phyloP scores from a whole-genome alignment of 2,797 vertebrate species.

The Zenarchopterus dispar region DNA sequence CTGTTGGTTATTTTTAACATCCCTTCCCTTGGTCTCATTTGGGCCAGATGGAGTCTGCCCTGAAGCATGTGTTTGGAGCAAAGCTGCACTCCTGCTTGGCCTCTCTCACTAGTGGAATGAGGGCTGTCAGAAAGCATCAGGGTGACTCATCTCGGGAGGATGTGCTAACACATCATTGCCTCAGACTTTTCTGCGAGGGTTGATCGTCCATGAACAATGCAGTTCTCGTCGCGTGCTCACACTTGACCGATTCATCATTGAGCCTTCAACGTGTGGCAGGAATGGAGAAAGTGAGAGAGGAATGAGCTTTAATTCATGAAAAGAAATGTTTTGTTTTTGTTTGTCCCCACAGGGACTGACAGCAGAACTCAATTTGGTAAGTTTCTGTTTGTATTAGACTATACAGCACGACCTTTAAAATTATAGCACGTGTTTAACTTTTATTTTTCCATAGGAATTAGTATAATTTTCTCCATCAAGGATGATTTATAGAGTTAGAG shows the following conservation, averaged over 20 bases:
- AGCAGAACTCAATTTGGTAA: constrained; percentile 24
- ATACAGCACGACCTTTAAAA: constrained; percentile 16
- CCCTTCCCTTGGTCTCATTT: constrained; percentile 71
- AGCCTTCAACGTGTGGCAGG: constrained; percentile 30
- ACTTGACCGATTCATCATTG: constrained; percentile 73
- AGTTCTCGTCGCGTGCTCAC: constrained; percentile 63
- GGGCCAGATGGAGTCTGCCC: constrained; percentile 76
- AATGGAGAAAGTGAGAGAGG: constrained; percentile 3
- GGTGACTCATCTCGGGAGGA: constrained; percentile 77
- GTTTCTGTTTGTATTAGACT: constrained; percentile 37
- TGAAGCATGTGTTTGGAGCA: constrained; percentile 76
- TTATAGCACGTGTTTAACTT: constrained; percentile 12
- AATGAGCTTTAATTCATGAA: constrained; percentile 58
- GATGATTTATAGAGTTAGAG: constrained; percentile 7
- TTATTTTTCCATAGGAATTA: background rate
- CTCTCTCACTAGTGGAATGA: constrained; percentile 75
- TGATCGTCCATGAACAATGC: constrained; percentile 79
- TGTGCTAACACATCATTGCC: constrained; percentile 78
- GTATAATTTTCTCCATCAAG: constrained; percentile 10
- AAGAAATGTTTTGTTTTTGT: constrained; percentile 43
- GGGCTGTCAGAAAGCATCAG: constrained; percentile 80
- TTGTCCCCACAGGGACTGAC: constrained; percentile 21
- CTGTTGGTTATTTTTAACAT: constrained; percentile 78
- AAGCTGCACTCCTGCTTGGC: constrained; percentile 72
- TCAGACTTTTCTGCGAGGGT: constrained; percentile 66